Evolutionary conservation across 2,113 vertebrate species (phyloP), one percentile per base, ranked within the genome.

Genomic region (Bothrops jararaca): DNA sequence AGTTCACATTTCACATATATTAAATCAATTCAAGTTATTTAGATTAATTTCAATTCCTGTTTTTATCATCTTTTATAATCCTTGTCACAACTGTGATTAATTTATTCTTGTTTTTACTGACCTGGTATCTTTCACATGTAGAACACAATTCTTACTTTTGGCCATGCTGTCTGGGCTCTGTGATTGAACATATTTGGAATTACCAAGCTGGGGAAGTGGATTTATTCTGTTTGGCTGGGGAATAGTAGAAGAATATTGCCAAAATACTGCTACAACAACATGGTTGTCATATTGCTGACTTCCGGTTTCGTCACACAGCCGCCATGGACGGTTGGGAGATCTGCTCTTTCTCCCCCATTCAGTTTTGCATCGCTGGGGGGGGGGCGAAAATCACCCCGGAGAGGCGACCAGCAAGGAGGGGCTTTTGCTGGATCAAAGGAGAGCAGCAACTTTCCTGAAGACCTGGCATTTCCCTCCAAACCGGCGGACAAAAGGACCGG

Each of bases 1-100:
- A 48, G 34, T 10, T 94, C 90, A 50, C 85, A 95, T 89, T 92
- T 42, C 39, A 6, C 34, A 94, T 89, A 92, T 60, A 58, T 90
- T 23, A 89, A 88, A 60, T 88, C 94, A 85, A 2, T 92, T 93
- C 93, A 74, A 94, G 89, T 64, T n/a, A 64, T n/a, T 64, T 12
- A 39, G 0, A 57, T 18, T 85, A 12, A 0, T 2, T 4, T 5
- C 80, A 90, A 88, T 45, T 42, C 86, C 34, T 29, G 26, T 12
- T 64, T 87, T 48, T 87, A 64, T 87, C 89, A 58, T 89, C 85
- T n/a, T 50, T 91, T 89, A 57, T 58, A 89, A 39, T 24, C 50
- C 88, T 54, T 20, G 58, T 86, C 15, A 80, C 23, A 90, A 89
- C 42, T 26, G 45, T 13, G 88, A 92, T 18, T 26, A 42, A 26